These are phyloP conservation scores for Chaetogeoica ovagalla DNA, from an alignment of 2,888 invertebrate genomes.

Conservation along the genomic window DNA sequence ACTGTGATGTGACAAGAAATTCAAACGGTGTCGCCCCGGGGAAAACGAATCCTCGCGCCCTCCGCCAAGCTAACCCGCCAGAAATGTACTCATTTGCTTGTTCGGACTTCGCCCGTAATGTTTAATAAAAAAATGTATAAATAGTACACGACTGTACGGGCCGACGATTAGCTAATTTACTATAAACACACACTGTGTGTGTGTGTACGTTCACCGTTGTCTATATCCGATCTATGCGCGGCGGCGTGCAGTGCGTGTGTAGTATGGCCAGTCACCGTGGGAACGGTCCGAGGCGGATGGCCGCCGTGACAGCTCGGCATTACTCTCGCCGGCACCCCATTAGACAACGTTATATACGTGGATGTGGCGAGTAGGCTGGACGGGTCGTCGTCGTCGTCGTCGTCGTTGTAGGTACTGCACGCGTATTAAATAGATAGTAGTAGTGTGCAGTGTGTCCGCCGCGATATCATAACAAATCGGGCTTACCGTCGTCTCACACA, in stretches of 20 bases:
- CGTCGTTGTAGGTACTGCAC: no score
- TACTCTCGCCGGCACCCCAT: not conserved
- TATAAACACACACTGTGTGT: not conserved
- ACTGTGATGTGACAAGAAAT: no score
- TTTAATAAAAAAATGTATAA: not conserved
- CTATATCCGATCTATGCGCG: not conserved
- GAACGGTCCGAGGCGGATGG: slow-evolving; percentile 50
- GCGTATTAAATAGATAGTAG: no score
- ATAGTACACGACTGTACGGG: not conserved
- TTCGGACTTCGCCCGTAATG: no score
- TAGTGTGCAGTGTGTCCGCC: not conserved
- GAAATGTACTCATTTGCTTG: no score
- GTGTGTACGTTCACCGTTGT: not conserved
- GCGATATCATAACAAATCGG: slow-evolving; percentile 15
- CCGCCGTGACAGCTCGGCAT: slow-evolving; percentile 38
- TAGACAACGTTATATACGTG: no score
- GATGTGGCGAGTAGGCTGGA: no score
- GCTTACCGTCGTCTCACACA: not conserved
- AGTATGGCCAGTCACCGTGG: slow-evolving; percentile 21
- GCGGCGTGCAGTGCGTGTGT: not conserved
- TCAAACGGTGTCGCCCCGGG: no score
- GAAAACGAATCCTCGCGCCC: no score
- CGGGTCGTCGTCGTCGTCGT: no score
- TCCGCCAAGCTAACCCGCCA: no score
- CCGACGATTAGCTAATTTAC: not conserved